Evolutionary conservation across 2,888 invertebrate species (phyloP).

Genomic region (Zygogramma bicolorata): DNA sequence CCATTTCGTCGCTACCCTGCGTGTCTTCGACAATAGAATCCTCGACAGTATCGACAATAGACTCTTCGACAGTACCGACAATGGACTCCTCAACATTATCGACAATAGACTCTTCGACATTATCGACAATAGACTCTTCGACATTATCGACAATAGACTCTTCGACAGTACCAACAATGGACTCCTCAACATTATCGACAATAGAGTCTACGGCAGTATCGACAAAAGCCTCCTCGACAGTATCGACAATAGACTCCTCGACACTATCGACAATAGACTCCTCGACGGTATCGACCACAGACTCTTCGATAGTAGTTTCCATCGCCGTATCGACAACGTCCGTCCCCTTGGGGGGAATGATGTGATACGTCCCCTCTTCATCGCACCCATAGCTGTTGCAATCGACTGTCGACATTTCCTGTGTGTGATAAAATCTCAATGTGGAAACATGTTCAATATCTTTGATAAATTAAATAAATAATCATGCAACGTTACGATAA

Average conservation of each 20-base stretch:
- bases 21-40: background rate
- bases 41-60: background rate
- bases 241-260: too few species aligned
- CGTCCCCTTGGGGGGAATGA: background rate
- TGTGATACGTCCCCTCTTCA: background rate
- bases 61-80: background rate
- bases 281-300: background rate
- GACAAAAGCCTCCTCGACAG: background rate
- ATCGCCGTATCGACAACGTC: background rate
- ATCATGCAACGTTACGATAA: too few species aligned
- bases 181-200: too few species aligned
- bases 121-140: too few species aligned
- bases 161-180: too few species aligned
- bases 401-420: conserved; percentile 44
- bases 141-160: too few species aligned
- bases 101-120: too few species aligned
- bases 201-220: background rate
- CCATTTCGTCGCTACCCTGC: conserved; percentile 1
- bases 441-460: too few species aligned
- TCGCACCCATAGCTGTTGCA: conserved; percentile 22
- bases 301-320: background rate
- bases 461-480: too few species aligned
- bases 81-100: too few species aligned
- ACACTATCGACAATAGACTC: too few species aligned
- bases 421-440: too few species aligned